phyloP scores from a whole-genome alignment of 2,797 vertebrate species.

The Coregonus ussuriensis region DNA sequence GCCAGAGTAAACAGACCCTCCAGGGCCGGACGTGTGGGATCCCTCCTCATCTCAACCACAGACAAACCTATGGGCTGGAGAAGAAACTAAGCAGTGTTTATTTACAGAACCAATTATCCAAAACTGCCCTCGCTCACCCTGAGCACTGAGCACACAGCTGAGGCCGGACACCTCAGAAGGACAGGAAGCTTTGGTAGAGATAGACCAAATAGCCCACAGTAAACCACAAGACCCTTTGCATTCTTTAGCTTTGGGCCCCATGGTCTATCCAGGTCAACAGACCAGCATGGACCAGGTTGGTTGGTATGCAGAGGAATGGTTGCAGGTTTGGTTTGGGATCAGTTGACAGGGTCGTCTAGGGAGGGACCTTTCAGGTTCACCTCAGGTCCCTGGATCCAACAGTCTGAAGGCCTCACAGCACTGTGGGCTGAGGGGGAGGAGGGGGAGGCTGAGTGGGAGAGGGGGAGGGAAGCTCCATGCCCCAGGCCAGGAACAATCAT shows the following conservation, averaged over 20 bases:
- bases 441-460: not conserved
- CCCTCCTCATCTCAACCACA: conserved; percentile 38
- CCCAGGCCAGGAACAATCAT: not conserved
- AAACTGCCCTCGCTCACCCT: conserved; percentile 35
- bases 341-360: not conserved
- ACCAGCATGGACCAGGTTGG: conserved; percentile 17
- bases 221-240: conserved; percentile 52
- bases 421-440: not conserved
- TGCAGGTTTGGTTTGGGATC: conserved; percentile 16
- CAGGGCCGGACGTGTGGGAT: conserved; percentile 28
- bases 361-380: not conserved
- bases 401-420: conserved; percentile 3
- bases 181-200: conserved; percentile 52
- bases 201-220: conserved; percentile 56
- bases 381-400: not conserved
- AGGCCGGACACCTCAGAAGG: conserved; percentile 59
- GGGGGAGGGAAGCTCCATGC: not conserved
- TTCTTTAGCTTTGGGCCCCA: conserved; percentile 32
- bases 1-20: conserved; percentile 37
- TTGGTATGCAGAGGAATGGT: not conserved
- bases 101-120: conserved; percentile 60
- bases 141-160: conserved; percentile 45
- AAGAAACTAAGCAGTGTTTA: conserved; percentile 44
- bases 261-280: conserved; percentile 41
- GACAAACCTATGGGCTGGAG: conserved; percentile 30